Evolutionary conservation across 2,113 vertebrate genomes (phyloP).

Genomic region (Syrmaticus mikado): DNA sequence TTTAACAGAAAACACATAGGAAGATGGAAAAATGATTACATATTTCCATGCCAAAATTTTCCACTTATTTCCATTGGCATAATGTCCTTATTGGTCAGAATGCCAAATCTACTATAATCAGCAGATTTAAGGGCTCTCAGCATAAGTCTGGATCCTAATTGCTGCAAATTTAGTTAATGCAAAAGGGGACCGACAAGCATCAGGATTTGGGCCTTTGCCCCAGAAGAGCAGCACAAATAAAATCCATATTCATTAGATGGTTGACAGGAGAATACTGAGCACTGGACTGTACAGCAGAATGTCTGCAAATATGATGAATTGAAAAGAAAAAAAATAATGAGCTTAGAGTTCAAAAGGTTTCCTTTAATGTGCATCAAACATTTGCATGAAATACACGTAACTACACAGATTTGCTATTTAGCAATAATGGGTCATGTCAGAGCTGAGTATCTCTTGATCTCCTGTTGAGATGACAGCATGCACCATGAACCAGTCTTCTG

Average conservation of each 20-base stretch:
- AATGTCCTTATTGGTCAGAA: conserved; percentile 14
- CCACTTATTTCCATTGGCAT: conserved; percentile 9
- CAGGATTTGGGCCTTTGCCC: conserved; percentile 44
- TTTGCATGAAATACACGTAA: conserved; percentile 64
- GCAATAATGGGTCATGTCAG: conserved; percentile 49
- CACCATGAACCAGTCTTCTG: conserved; percentile 27
- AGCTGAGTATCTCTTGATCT: conserved; percentile 56
- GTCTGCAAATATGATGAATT: conserved; percentile 62
- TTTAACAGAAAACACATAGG: background rate
- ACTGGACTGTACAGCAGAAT: conserved; percentile 23
- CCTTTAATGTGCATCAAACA: conserved; percentile 69
- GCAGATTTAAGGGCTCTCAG: conserved; percentile 5
- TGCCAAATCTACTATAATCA: conserved; percentile 46
- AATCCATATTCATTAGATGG: conserved; percentile 70
- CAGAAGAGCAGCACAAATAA: conserved; percentile 52
- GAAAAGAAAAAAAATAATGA: conserved; percentile 63
- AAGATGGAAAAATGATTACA: background rate
- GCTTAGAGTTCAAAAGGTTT: conserved; percentile 66
- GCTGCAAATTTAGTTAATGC: conserved; percentile 49
- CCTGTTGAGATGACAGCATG: conserved; percentile 65
- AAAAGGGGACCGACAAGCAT: conserved; percentile 46
- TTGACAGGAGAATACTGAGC: conserved; percentile 23
- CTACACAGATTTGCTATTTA: conserved; percentile 68
- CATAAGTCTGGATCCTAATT: conserved; percentile 37
- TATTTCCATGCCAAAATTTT: background rate